Evolutionary conservation across 2,113 vertebrate species (phyloP), one percentile per base, ranked within the genome.

Genomic region (Ibidorhyncha struthersii): DNA sequence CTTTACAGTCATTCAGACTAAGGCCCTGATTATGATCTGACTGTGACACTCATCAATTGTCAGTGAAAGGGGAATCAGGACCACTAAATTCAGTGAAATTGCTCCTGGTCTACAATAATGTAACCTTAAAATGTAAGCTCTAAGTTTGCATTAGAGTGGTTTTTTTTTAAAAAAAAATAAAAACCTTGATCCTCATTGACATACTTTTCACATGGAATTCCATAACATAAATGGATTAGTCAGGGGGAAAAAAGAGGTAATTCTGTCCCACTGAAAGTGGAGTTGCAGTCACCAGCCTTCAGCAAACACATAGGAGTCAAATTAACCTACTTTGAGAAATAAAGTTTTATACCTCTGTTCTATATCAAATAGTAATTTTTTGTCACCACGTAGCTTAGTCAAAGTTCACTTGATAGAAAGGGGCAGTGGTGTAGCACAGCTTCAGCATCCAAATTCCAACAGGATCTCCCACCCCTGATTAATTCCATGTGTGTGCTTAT

Each of bases 341-440:
- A 38, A 58, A 56, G 2, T 12, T 73, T 71, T 55, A n/a, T 53
- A 59, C 8, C 15, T 82, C 34, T 41, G 4, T 25, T 78, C 7
- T 67, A 55, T 9, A 66, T 45, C 16, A 83, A 87, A 78, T 8
- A 50, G 14, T 11, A 50, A 19, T 0, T 53, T 86, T 94, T 81
- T 82, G 16, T 41, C 14, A 25, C 8, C 8, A 23, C 5, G 20
- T 29, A 85, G 30, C 18, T 18, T 61, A 52, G 13, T 55, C 18
- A 82, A 36, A 82, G 6, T 22, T 47, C 41, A 55, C 45, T 71
- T 47, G 14, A 58, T 9, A 81, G 34, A 84, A 89, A 72, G 12
- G 4, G 14, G 2, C 5, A 52, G 12, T 2, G 1, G 3, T 71
- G 6, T n/a, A 67, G 15, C 10, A 55, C 38, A 58, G 3, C 7